These are phyloP conservation scores for Thoracochromis brauschi DNA, from an alignment of 2,113 vertebrate species.

Conservation along the genomic window DNA sequence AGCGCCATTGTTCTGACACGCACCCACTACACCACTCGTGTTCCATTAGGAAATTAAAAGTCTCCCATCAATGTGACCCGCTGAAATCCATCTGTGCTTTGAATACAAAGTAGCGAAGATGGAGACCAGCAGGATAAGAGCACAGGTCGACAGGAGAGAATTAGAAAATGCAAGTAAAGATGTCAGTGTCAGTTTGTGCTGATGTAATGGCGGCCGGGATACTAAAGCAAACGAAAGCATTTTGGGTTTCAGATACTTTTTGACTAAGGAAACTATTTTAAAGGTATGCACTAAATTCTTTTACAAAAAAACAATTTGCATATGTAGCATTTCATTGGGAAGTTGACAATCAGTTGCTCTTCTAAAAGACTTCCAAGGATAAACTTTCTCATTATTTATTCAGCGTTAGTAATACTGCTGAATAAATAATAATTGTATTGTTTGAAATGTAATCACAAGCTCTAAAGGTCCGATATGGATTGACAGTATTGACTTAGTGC, in stretches of 20 bases:
- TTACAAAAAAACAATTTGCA: neutral
- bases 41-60: slow-evolving; percentile 69
- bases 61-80: slow-evolving; percentile 35
- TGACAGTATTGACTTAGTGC: neutral
- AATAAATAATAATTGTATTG: neutral
- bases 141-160: neutral
- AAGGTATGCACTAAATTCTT: neutral
- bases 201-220: neutral
- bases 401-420: neutral
- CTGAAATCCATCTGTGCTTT: slow-evolving; percentile 32
- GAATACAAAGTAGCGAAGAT: slow-evolving; percentile 9
- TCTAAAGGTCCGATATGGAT: neutral
- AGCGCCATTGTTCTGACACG: neutral
- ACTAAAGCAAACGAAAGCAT: neutral
- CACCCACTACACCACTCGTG: neutral
- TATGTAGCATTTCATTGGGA: neutral
- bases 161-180: neutral
- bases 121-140: neutral
- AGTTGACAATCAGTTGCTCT: neutral
- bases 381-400: neutral
- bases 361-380: neutral
- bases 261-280: neutral
- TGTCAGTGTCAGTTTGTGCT: neutral
- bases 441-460: neutral
- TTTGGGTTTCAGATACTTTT: neutral